phyloP scores from a whole-genome alignment of 1,140 invertebrate genomes.

The Acarapis woodi region DNA sequence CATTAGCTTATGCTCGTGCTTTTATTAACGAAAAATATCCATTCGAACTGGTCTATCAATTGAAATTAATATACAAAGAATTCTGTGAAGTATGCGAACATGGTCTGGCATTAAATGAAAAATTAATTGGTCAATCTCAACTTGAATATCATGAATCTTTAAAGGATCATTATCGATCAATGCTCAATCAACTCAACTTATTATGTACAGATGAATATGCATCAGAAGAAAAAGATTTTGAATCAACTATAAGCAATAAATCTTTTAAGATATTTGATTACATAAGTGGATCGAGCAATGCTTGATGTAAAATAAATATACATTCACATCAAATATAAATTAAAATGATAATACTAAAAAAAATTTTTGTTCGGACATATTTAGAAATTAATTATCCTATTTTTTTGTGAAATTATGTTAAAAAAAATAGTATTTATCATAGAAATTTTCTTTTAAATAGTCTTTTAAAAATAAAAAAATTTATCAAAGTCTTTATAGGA shows the following conservation, averaged over 20 bases:
- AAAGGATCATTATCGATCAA: conserved; percentile 19
- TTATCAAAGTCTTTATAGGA: too few relatives aligned
- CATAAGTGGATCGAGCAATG: conserved; percentile 6
- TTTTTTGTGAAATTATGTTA: too few relatives aligned
- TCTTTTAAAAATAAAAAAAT: too few relatives aligned
- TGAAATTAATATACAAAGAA: conserved; percentile 8
- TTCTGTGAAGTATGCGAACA: conserved; percentile 59
- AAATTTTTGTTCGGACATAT: too few relatives aligned
- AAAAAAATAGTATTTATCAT: too few relatives aligned
- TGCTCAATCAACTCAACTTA: background rate
- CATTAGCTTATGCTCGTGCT: conserved; percentile 60
- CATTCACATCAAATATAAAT: too few relatives aligned
- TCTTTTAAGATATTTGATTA: conserved; percentile 2
- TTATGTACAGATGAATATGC: background rate
- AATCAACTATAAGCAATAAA: background rate
- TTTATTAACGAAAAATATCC: conserved; percentile 46
- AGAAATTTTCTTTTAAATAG: too few relatives aligned
- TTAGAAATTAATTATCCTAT: too few relatives aligned
- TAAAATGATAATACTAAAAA: too few relatives aligned
- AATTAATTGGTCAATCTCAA: conserved; percentile 51
- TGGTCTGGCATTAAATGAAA: conserved; percentile 54
- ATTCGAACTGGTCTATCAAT: conserved; percentile 31
- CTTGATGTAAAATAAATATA: too few relatives aligned
- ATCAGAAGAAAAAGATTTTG: background rate
- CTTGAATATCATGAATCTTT: conserved; percentile 60